Percentiles rank a stretch among this genome's conserved stretches.
Evolutionary conservation across 1,140 invertebrate species (phyloP).

Genomic region (Tigriopus japonicus): DNA sequence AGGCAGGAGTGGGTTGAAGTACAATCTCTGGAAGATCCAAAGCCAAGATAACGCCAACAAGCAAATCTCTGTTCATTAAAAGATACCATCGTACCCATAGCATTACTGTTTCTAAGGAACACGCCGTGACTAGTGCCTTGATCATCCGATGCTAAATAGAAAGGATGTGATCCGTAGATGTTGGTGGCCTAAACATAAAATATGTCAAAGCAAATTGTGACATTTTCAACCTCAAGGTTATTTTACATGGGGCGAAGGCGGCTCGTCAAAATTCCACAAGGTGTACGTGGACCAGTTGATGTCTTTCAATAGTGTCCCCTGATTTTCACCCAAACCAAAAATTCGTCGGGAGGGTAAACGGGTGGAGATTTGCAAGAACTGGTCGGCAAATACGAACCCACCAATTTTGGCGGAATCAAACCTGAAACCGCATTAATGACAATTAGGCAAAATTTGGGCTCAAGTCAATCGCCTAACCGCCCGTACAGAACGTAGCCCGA

Average conservation of each 20-base stretch:
- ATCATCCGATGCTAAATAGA: not conserved
- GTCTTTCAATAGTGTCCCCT: constrained; percentile 20
- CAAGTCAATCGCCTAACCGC: too few relatives aligned
- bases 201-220: too few relatives aligned
- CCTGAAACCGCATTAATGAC: too few relatives aligned
- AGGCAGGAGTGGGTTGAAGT: not conserved
- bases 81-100: constrained; percentile 19
- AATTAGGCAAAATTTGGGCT: too few relatives aligned
- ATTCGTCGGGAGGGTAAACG: constrained; percentile 29
- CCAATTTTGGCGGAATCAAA: not conserved
- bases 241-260: constrained; percentile 18
- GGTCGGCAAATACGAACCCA: constrained; percentile 28
- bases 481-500: too few relatives aligned
- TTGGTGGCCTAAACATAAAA: not conserved
- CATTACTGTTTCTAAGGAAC: constrained; percentile 7
- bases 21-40: not conserved
- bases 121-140: not conserved
- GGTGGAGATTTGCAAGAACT: constrained; percentile 33
- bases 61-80: too few relatives aligned
- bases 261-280: constrained; percentile 30
- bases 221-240: too few relatives aligned
- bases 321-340: constrained; percentile 34
- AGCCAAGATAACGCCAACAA: not conserved
- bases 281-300: constrained; percentile 22
- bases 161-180: constrained; percentile 4